Conservation (phyloP, 2,113 vertebrate genomes). For the Cheilinus undulatus region DNA sequence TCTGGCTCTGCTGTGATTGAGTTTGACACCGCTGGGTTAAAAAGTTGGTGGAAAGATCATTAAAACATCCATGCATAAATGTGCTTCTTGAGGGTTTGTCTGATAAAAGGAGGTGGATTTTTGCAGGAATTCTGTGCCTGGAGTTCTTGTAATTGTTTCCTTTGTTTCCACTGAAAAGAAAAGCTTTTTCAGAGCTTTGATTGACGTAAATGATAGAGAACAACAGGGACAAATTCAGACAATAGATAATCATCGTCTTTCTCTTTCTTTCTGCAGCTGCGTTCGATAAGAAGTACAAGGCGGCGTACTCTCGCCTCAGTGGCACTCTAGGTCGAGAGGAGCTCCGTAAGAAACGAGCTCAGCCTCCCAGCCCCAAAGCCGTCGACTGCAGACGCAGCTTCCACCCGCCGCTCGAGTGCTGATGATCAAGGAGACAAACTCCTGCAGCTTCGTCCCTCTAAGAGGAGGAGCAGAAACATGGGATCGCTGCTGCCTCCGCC, state of each 20-base stretch:
- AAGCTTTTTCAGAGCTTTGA: no score
- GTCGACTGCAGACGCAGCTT: conserved; percentile 92
- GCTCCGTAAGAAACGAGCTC: conserved; percentile 83
- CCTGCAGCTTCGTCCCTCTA: neutral
- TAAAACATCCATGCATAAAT: no score
- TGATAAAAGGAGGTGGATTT: no score
- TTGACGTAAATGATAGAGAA: no score
- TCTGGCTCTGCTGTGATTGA: no score
- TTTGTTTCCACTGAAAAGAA: no score
- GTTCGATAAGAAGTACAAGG: conserved; percentile 93
- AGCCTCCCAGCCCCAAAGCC: conserved; percentile 89
- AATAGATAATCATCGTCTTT: neutral
- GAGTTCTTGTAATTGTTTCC: no score
- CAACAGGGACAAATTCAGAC: neutral
- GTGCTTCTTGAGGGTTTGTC: no score
- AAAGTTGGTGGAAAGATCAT: no score
- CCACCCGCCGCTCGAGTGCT: conserved; percentile 89
- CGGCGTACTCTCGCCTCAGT: conserved; percentile 86
- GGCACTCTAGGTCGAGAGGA: conserved; percentile 86
- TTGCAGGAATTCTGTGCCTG: no score
- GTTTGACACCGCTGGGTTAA: no score
- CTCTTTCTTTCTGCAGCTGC: conserved; percentile 74
- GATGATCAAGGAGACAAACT: conserved; percentile 8
- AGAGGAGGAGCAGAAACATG: neutral
- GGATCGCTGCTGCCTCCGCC: conserved; percentile 26